Evolutionary conservation across 2,797 vertebrate species (phyloP).

Genomic region (Pristis pectinata): DNA sequence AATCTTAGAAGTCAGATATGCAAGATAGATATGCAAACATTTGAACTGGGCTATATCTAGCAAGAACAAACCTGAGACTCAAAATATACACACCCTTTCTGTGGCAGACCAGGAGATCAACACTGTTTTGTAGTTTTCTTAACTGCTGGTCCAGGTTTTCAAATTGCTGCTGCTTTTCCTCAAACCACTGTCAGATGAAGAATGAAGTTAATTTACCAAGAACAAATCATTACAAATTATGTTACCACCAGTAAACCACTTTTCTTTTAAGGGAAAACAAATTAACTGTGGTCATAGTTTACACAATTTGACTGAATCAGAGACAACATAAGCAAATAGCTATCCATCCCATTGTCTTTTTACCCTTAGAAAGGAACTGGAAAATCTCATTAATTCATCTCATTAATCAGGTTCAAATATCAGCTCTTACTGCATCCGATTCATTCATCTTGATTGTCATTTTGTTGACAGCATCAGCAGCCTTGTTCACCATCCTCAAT

Average conservation of each 20-base stretch:
- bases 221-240: conserved; percentile 56
- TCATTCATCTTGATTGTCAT: conserved; percentile 99
- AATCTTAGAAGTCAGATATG: background rate
- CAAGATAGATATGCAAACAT: background rate
- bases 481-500: conserved; percentile 98
- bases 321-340: conserved; percentile 65
- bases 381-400: conserved; percentile 77
- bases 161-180: conserved; percentile 97
- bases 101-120: conserved; percentile 89
- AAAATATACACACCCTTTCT: conserved; percentile 72
- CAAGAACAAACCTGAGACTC: background rate
- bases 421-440: conserved; percentile 91
- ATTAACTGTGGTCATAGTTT: conserved; percentile 32
- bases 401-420: conserved; percentile 83
- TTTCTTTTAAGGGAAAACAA: conserved; percentile 49
- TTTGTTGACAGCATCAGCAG: conserved; percentile 98
- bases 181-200: conserved; percentile 81
- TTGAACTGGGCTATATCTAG: background rate
- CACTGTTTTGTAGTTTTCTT: conserved; percentile 82
- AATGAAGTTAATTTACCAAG: conserved; percentile 53
- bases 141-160: conserved; percentile 93
- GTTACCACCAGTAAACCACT: conserved; percentile 52
- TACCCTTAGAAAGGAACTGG: conserved; percentile 69
- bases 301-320: conserved; percentile 52
- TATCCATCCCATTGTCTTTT: conserved; percentile 62